Evolutionary conservation across 2,113 vertebrate species (phyloP).

Genomic region (Chascanopsetta lugubris): DNA sequence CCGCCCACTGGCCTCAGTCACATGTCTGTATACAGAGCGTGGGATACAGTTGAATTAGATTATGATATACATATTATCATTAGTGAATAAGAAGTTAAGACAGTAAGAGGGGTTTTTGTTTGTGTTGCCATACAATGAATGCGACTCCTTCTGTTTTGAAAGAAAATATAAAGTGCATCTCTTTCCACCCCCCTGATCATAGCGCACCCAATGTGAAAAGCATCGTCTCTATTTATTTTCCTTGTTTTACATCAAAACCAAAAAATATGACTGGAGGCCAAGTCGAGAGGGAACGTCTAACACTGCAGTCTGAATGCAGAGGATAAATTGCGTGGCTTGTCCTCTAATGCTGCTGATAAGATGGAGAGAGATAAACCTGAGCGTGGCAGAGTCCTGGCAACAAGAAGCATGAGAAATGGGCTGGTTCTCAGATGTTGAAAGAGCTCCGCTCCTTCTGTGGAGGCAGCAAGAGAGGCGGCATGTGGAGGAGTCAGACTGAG

Average conservation of each 20-base stretch:
- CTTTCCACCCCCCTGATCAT: neutral
- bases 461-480: slow-evolving; percentile 2
- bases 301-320: neutral
- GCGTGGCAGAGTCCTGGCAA: slow-evolving; percentile 1
- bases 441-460: slow-evolving; percentile 1
- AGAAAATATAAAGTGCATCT: no score
- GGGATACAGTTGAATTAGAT: no score
- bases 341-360: slow-evolving; percentile 22
- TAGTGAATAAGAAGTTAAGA: no score
- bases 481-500: neutral
- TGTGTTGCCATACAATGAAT: no score
- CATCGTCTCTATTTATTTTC: neutral
- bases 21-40: no score
- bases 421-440: slow-evolving; percentile 19
- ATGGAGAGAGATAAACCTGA: slow-evolving; percentile 19
- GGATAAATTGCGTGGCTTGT: slow-evolving; percentile 12
- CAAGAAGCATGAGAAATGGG: neutral
- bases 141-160: no score
- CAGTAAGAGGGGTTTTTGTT: no score
- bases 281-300: neutral
- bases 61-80: no score
- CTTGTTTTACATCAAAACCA: neutral
- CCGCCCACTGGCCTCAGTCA: no score
- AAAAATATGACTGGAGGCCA: slow-evolving; percentile 2
- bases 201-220: neutral